Base-by-base conservation (phyloP, 2,113 vertebrate species). In the Pitta sordida region DNA sequence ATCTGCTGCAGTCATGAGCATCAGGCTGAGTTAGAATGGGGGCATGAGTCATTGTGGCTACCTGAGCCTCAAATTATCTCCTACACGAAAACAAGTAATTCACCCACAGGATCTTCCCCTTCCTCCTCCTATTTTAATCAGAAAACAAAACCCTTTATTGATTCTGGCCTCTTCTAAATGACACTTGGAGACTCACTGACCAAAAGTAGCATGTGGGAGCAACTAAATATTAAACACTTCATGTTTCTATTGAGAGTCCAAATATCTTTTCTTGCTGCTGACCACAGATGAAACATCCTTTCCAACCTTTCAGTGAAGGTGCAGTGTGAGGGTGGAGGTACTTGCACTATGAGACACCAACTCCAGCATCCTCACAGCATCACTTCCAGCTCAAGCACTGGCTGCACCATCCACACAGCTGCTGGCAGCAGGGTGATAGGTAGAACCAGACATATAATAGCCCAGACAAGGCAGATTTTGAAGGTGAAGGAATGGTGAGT, bases 1-100 rank as follows among this genome's bases (percentile, higher is more conserved):
- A 96, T 94, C 96, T 95, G 93, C 90, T 70, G 92, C 91, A 90
- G 79, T 90, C 82, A 80, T 70, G 84, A 96, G 85, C 22, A 1
- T 52, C 75, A 32, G 95, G 52, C 84, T 89, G 15, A 20, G 60
- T 65, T n/a, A 83, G 84, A 56, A 22, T 3, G 2, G 65, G 69
- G 30, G 43, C 67, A 2, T 93, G 95, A 96, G 68, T 96, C 96
- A 96, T 4, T 78, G 85, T 60, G 93, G 90, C 82, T 86, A 32
- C 68, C n/a, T 59, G 59, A 88, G 55, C 43, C 79, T 74, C 46
- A 15, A 90, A 77, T 46, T 26, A 24, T 70, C 75, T 77, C 20
- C 12, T 34, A 59, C 76, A 59, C 63, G 30, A 39, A 80, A 80
- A 6, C 59, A 81, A 26, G 48, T 65, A 85, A 83, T 75, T 83